phyloP scores from a whole-genome alignment of 2,797 vertebrate genomes.

The Sebastes dallii region DNA sequence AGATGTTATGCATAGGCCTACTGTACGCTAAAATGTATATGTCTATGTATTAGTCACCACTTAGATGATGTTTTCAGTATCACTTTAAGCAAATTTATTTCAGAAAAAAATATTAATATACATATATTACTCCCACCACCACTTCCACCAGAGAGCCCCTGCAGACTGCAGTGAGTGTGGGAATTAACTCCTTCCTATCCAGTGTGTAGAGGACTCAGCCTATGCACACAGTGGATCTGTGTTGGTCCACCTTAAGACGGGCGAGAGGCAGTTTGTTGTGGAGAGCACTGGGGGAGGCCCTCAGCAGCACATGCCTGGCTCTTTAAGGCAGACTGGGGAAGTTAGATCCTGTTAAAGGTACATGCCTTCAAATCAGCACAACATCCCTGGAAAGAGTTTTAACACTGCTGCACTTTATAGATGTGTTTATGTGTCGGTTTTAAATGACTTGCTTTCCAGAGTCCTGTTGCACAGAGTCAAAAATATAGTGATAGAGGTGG shows the following conservation, averaged over 20 bases:
- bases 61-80: not conserved
- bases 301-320: slow-evolving; percentile 83
- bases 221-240: slow-evolving; percentile 62
- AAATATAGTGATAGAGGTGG: not conserved
- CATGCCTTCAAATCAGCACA: slow-evolving; percentile 58
- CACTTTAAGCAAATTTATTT: not conserved
- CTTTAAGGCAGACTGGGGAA: slow-evolving; percentile 88
- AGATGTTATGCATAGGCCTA: not conserved
- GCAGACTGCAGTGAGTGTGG: slow-evolving; percentile 69
- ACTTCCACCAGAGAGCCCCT: slow-evolving; percentile 29
- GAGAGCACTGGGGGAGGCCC: slow-evolving; percentile 82
- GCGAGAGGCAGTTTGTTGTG: slow-evolving; percentile 82
- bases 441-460: not conserved
- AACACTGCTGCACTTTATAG: not conserved
- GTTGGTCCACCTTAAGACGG: slow-evolving; percentile 86
- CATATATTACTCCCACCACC: not conserved
- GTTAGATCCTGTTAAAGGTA: slow-evolving; percentile 82
- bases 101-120: not conserved
- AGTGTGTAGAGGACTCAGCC: slow-evolving; percentile 26
- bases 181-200: slow-evolving; percentile 82
- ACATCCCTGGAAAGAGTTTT: not conserved
- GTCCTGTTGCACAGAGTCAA: not conserved
- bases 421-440: not conserved
- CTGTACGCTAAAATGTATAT: not conserved
- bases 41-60: not conserved